Evolutionary conservation across 2,113 vertebrate genomes (phyloP).

Genomic region (Oreochromis niloticus): DNA sequence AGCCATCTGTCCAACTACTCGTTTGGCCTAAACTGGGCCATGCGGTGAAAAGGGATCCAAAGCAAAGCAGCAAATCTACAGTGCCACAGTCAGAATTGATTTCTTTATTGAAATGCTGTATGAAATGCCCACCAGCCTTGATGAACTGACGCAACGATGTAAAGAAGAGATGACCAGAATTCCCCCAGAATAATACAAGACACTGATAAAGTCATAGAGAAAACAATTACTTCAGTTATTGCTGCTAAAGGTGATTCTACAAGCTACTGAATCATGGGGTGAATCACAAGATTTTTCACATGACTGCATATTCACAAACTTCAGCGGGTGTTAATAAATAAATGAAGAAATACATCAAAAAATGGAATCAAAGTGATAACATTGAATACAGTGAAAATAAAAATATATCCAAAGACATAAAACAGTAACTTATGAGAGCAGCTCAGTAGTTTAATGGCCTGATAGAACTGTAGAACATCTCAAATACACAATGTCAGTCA

Average conservation of each 20-base stretch:
- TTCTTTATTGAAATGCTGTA: neutral
- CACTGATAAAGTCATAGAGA: neutral
- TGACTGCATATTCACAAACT: neutral
- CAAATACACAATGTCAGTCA: neutral
- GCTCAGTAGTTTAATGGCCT: neutral
- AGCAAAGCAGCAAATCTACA: neutral
- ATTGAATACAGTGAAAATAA: neutral
- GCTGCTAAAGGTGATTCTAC: neutral
- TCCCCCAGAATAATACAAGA: neutral
- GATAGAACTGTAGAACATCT: neutral
- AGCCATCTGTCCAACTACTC: neutral
- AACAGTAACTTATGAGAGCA: neutral
- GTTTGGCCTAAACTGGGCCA: neutral
- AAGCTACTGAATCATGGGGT: neutral
- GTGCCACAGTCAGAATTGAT: neutral
- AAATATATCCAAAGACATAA: neutral
- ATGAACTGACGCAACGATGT: neutral
- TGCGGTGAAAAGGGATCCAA: neutral
- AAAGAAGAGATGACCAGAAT: neutral
- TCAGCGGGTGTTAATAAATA: neutral
- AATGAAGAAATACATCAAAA: neutral
- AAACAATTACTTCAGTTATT: neutral
- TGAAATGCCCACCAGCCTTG: neutral
- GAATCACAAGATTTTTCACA: neutral
- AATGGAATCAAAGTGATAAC: neutral